Conservation (phyloP, 2,113 vertebrate genomes). For the Phalacrocorax brasilianus region DNA sequence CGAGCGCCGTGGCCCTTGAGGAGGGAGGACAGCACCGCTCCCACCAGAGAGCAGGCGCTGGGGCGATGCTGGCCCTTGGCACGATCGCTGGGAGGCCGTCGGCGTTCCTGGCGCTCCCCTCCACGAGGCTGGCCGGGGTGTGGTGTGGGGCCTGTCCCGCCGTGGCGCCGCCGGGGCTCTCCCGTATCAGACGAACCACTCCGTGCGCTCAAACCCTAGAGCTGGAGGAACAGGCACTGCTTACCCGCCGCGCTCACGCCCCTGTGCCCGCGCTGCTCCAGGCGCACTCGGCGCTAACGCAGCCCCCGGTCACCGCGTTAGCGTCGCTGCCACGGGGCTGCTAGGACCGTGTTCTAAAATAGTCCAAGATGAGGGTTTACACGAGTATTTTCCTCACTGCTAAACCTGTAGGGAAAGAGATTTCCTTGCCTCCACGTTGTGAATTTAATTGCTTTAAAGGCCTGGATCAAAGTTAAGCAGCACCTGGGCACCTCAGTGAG, state of each 20-base stretch:
- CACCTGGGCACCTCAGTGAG: neutral
- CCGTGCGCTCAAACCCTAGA: constrained; percentile 62
- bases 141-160: too few species aligned
- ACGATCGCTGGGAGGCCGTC: too few species aligned
- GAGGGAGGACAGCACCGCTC: accelerated
- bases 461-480: neutral
- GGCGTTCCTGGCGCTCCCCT: too few species aligned
- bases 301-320: accelerated
- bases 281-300: accelerated
- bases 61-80: accelerated
- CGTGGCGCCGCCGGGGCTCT: too few species aligned
- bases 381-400: neutral
- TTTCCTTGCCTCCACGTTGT: neutral
- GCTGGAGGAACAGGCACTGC: constrained; percentile 62
- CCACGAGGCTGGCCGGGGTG: too few species aligned
- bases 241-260: neutral
- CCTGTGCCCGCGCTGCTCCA: neutral
- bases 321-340: accelerated
- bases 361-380: accelerated
- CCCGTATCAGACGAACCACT: too few species aligned
- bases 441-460: neutral
- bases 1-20: accelerated
- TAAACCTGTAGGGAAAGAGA: neutral
- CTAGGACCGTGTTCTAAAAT: neutral
- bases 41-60: accelerated